Conservation (phyloP, 2,888 invertebrate genomes). For the Cybosia mesomella region DNA sequence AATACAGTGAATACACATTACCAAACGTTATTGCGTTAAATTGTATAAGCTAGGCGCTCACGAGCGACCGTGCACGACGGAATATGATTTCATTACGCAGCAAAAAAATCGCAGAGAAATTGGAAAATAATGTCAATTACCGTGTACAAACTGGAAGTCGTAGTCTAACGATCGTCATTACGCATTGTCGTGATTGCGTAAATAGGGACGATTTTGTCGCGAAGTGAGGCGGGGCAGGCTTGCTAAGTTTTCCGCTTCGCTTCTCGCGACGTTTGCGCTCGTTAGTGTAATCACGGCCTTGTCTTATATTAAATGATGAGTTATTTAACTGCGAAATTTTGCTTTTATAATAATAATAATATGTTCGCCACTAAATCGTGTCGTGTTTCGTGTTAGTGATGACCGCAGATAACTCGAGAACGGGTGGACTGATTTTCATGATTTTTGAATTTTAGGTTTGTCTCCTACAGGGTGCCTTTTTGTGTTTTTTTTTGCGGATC, state of each 20-base stretch:
- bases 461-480: no score
- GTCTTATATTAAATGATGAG: constrained; percentile 61
- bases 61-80: constrained; percentile 72
- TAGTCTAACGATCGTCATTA: constrained; percentile 83
- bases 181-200: constrained; percentile 83
- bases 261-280: constrained; percentile 69
- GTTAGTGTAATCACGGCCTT: constrained; percentile 76
- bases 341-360: neutral
- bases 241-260: constrained; percentile 79
- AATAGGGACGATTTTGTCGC: constrained; percentile 76
- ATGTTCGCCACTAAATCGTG: neutral
- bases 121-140: constrained; percentile 86
- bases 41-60: constrained; percentile 49
- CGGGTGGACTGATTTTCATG: no score
- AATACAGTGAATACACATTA: constrained; percentile 41
- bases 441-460: no score
- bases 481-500: no score
- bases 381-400: no score
- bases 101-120: constrained; percentile 76
- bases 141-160: constrained; percentile 70
- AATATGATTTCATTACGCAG: constrained; percentile 77
- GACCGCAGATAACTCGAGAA: no score
- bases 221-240: constrained; percentile 71
- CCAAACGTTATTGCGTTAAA: constrained; percentile 52
- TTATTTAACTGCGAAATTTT: constrained; percentile 60